Conservation (phyloP, 2,797 vertebrate genomes). For the Agapornis canus region DNA sequence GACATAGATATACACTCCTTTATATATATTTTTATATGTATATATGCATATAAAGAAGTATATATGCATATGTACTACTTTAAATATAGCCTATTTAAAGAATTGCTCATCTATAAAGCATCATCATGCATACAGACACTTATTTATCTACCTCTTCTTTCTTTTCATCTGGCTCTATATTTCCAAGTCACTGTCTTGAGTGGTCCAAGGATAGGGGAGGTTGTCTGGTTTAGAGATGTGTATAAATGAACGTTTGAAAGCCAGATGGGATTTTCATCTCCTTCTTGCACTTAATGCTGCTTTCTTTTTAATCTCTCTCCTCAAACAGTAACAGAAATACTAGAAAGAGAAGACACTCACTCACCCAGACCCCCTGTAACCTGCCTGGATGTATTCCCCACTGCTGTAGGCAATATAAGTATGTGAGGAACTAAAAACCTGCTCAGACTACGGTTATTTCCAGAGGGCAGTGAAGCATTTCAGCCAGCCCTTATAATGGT, state of each 20-base stretch:
- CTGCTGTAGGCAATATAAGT: background rate
- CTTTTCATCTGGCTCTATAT: background rate
- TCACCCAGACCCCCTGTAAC: background rate
- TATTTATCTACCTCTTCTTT: background rate
- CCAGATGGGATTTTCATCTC: background rate
- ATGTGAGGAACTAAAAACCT: background rate
- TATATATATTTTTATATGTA: background rate
- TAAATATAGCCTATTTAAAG: background rate
- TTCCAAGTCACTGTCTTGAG: background rate
- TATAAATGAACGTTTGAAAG: background rate
- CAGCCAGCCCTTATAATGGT: background rate
- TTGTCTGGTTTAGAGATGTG: fast-evolving
- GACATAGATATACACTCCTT: background rate
- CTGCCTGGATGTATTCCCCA: background rate
- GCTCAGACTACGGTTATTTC: fast-evolving
- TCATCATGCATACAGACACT: fast-evolving
- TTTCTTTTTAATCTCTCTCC: background rate
- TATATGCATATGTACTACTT: background rate
- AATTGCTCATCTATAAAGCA: background rate
- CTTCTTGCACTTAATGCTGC: background rate
- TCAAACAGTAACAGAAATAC: background rate
- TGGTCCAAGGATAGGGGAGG: background rate
- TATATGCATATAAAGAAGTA: background rate
- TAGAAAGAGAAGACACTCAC: background rate
- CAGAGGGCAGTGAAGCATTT: background rate